Evolutionary conservation across 2,113 vertebrate species (phyloP).

Genomic region (Sander vitreus): DNA sequence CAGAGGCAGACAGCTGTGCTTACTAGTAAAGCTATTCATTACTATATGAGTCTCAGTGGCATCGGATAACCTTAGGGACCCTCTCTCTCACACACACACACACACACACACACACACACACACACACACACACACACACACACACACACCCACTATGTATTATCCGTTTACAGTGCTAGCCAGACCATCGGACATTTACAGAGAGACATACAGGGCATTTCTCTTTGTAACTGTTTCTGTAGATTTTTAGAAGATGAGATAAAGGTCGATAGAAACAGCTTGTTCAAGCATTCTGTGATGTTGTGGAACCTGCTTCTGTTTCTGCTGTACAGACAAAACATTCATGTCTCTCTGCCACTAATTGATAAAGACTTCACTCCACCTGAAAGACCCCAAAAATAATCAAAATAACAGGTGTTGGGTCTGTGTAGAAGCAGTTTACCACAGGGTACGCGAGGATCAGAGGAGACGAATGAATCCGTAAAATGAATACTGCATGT

Average conservation of each 20-base stretch:
- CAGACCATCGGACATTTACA: neutral
- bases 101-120: neutral
- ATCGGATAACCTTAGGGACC: constrained; percentile 20
- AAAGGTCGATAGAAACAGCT: neutral
- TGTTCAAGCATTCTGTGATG: neutral
- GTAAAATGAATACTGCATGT: too few species aligned
- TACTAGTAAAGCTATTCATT: constrained; percentile 25
- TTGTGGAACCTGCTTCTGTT: neutral
- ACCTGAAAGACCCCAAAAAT: neutral
- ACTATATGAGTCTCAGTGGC: neutral
- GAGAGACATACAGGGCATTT: neutral
- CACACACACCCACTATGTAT: neutral
- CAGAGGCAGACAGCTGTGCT: constrained; percentile 38
- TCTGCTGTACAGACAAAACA: neutral
- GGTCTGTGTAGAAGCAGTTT: neutral
- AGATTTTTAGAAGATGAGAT: neutral
- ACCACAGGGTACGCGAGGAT: neutral
- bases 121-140: neutral
- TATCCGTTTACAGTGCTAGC: neutral
- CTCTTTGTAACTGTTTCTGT: neutral
- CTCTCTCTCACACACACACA: neutral
- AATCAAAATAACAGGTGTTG: neutral
- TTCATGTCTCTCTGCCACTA: neutral
- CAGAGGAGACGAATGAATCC: too few species aligned
- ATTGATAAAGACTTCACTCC: neutral